Base-by-base conservation (phyloP, 2,888 invertebrate genomes). In the Eupithecia subfuscata region DNA sequence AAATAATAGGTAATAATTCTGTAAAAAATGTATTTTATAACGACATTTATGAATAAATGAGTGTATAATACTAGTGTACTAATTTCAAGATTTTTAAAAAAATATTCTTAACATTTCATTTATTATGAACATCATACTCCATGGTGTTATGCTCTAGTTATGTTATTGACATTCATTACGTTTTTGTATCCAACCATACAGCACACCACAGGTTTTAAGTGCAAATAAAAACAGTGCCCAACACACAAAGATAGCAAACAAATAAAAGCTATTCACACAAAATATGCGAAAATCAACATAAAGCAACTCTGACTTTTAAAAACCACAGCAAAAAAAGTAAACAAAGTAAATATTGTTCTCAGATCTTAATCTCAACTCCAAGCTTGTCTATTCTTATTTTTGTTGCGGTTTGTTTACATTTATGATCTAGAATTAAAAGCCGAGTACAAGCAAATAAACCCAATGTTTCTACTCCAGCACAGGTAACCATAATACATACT, bases 401-500 rank as follows among this genome's bases (percentile, higher is more conserved):
- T n/a, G 48, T 48, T 48, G 48, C 5, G 18, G 6, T 48, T 48
- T 48, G n/a, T 52, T 52, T n/a, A 52, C 8, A n/a, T n/a, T 52
- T 52, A 9, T 52, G 8, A 48, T 48, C 48, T 18, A 48, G 18
- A 48, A 48, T 48, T 7, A 18, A 48, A 48, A 48, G 48, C 6
- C 48, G 48, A 18, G 18, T 7, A 48, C 7, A n/a, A 18, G 4
- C 16, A 48, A n/a, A 37, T n/a, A 48, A 48, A 48, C 7, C 48
- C 45, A 16, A 45, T 45, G 45, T 14, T 45, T 45, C 16, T 45
- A 4, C 6, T 14, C 52, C 7, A 37, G 52, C n/a, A n/a, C 18
- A 56, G 22, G 11, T 56, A n/a, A 56, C 22, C 52, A 60, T 22
- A n/a, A 22, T n/a, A 64, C 88, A 86, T 92, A 94, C 94, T 91